A percentile compares a stretch with the other conserved stretches of the same genome.
These are phyloP conservation scores for Rotaria macrura DNA, from an alignment of 2,888 invertebrate species.

Conservation along the genomic window DNA sequence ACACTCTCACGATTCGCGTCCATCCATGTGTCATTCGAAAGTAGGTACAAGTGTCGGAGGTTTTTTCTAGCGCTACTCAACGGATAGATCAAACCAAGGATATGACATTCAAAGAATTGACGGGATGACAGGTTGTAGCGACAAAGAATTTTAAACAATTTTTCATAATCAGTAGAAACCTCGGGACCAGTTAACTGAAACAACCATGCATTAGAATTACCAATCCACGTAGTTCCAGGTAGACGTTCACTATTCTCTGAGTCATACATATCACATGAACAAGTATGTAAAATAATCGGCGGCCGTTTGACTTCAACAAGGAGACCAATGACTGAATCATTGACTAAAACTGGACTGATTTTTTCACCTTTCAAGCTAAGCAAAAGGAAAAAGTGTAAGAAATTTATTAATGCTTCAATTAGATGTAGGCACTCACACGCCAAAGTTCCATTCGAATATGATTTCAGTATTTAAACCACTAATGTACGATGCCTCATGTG, in stretches of 20 bases:
- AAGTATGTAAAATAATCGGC: not conserved
- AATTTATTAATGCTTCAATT: no score
- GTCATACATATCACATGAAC: not conserved
- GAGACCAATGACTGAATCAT: not conserved
- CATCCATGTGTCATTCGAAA: not conserved
- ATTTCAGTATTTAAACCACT: not conserved
- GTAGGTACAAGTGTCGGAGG: not conserved
- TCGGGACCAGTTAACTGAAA: not conserved
- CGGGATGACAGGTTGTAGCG: not conserved
- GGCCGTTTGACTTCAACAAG: not conserved
- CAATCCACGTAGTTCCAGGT: not conserved
- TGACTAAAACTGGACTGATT: not conserved
- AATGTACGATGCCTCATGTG: not conserved
- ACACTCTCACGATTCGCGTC: not conserved
- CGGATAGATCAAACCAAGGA: no score
- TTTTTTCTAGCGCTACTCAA: not conserved
- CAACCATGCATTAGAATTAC: not conserved
- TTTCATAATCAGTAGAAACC: not conserved
- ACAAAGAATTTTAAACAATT: not conserved
- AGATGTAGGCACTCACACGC: not conserved
- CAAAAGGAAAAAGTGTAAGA: no score
- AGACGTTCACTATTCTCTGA: not conserved
- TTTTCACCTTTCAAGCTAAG: not conserved
- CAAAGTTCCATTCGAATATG: not conserved
- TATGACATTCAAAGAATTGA: not conserved